Evolutionary conservation across 2,113 vertebrate genomes (phyloP), one percentile per base, ranked within the genome.

Genomic region (Charina bottae): DNA sequence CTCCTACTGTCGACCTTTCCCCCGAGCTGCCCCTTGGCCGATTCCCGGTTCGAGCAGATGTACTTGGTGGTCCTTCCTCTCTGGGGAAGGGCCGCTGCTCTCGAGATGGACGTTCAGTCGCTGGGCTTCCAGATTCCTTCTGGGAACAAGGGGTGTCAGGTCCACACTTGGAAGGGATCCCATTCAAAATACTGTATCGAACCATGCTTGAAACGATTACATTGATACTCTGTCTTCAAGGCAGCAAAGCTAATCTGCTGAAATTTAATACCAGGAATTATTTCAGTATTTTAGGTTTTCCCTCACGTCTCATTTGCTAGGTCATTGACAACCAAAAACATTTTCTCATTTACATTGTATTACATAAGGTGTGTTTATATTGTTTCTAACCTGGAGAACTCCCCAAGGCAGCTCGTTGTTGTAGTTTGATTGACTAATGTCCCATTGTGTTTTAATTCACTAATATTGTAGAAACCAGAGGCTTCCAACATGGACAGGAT

Each of bases 401-500:
- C 2, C 21, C 24, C 6, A 83, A 83, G 72, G 64, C 3, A 42
- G 49, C n/a, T 92, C 42, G 7, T 49, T 59, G 54, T 21, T 85
- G 2, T 78, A 37, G 0, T 64, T 92, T 89, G 88, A 28, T 23
- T 87, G 96, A 95, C 84, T 93, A 64, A 90, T 90, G 10, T 68
- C 92, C 21, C 4, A 64, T 94, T 96, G 62, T 96, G 60, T 96
- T 94, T 46, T 78, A 33, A 37, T 58, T 58, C 19, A 19, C 0
- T 37, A 37, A 78, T 37, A 78, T 6, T 37, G 17, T 56, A 97
- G 96, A 90, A 91, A 92, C 2, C 10, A 87, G 55, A 12, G 93
- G 92, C 93, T 96, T 93, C 89, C 92, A 91, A 92, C 88, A 98
- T 98, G 98, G 97, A 98, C 93, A 96, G 92, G 8, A 86, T 94